Evolutionary conservation across 2,888 invertebrate genomes (phyloP).

Genomic region (Drosophila pseudotakahashii): DNA sequence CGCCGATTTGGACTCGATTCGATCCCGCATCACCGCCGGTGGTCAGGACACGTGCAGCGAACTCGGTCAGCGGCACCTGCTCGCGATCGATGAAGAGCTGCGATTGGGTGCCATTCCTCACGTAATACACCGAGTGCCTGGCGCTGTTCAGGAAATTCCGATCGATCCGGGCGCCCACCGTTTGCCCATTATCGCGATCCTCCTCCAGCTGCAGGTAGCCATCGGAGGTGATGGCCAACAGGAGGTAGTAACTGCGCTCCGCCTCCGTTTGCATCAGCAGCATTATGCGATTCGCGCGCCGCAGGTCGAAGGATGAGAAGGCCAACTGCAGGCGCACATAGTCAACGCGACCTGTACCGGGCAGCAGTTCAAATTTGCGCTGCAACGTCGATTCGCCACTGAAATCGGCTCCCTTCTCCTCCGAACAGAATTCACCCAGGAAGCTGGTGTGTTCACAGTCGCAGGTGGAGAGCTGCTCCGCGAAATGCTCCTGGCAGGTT

Average conservation of each 20-base stretch:
- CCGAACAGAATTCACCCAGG: slow-evolving; percentile 93
- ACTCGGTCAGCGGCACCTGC: slow-evolving; percentile 88
- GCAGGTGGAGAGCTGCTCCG: slow-evolving; percentile 93
- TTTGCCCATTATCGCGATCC: slow-evolving; percentile 88
- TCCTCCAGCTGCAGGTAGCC: slow-evolving; percentile 94
- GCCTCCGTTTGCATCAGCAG: slow-evolving; percentile 93
- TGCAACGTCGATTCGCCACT: slow-evolving; percentile 93
- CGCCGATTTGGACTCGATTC: slow-evolving; percentile 94
- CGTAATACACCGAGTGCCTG: slow-evolving; percentile 89
- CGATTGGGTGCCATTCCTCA: slow-evolving; percentile 89
- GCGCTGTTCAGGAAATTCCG: slow-evolving; percentile 93
- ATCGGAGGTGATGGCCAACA: slow-evolving; percentile 92
- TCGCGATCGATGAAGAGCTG: slow-evolving; percentile 91
- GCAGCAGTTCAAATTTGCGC: slow-evolving; percentile 90
- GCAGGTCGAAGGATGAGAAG: slow-evolving; percentile 92
- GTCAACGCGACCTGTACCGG: slow-evolving; percentile 87
- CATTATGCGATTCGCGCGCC: slow-evolving; percentile 91
- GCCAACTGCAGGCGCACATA: slow-evolving; percentile 93
- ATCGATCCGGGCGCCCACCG: slow-evolving; percentile 89
- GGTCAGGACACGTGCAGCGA: slow-evolving; percentile 89
- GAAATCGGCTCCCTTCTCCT: slow-evolving; percentile 95
- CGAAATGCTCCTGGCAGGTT: slow-evolving; percentile 94
- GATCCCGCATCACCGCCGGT: slow-evolving; percentile 88
- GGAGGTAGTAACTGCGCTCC: slow-evolving; percentile 92
- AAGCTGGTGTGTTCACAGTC: slow-evolving; percentile 96